Evolutionary conservation across 1,140 invertebrate genomes (phyloP).

Genomic region (Drosophila erecta): DNA sequence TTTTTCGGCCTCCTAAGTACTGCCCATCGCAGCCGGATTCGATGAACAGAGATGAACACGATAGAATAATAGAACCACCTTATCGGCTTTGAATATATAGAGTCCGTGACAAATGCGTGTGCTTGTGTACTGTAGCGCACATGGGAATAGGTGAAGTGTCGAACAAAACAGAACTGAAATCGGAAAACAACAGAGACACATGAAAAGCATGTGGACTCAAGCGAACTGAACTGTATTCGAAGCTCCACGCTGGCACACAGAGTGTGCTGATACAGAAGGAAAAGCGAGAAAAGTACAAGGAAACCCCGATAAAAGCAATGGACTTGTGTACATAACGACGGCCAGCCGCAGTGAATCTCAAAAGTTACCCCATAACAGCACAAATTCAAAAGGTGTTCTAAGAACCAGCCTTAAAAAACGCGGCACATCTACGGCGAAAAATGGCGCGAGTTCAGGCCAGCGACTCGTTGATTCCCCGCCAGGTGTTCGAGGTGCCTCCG

Average conservation of each 20-base stretch:
- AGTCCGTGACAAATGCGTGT: background rate
- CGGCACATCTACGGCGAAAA: background rate
- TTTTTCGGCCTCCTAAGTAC: background rate
- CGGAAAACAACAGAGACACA: constrained; percentile 23
- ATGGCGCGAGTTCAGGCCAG: constrained; percentile 81
- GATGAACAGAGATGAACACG: constrained; percentile 21
- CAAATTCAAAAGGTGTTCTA: background rate
- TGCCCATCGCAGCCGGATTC: background rate
- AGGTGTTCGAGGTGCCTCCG: constrained; percentile 72
- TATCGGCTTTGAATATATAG: constrained; percentile 15
- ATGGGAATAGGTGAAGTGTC: constrained; percentile 7
- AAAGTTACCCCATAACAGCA: constrained; percentile 1
- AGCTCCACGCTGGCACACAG: constrained; percentile 64
- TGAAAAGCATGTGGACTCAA: constrained; percentile 65
- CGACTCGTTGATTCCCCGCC: constrained; percentile 73
- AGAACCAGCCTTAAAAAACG: background rate
- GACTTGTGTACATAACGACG: constrained; percentile 8
- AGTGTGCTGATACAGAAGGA: constrained; percentile 48
- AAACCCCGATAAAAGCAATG: constrained; percentile 37
- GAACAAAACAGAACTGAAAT: constrained; percentile 19
- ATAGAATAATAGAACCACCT: constrained; percentile 35
- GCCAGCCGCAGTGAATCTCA: background rate
- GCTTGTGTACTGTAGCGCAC: constrained; percentile 6
- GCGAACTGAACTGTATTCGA: constrained; percentile 60
- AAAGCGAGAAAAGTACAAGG: constrained; percentile 10